Conservation (phyloP, 2,888 invertebrate species). For the Lordiphosa andalusiaca region DNA sequence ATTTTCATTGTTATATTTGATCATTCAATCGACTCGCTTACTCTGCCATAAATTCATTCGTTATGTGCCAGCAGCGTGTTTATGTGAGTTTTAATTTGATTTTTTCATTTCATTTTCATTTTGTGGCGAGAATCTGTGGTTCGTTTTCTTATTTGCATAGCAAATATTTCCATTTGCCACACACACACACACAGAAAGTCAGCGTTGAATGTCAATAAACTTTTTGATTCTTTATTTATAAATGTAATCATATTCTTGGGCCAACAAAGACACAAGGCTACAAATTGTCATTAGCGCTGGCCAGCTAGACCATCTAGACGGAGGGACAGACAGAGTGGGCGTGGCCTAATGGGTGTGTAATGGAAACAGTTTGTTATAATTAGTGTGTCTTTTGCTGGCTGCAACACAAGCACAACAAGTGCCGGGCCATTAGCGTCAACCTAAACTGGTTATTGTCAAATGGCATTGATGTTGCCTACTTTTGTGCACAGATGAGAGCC, state of each 20-base stretch:
- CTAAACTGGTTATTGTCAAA: slow-evolving; percentile 51
- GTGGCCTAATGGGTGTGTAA: slow-evolving; percentile 45
- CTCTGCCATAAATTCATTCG: slow-evolving; percentile 15
- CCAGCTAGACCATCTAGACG: neutral
- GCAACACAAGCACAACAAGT: slow-evolving; percentile 4
- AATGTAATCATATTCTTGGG: neutral
- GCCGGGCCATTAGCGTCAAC: slow-evolving; percentile 31
- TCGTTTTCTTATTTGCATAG: slow-evolving; percentile 9
- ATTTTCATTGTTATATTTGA: slow-evolving; percentile 6
- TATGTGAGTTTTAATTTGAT: slow-evolving; percentile 8
- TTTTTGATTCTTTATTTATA: slow-evolving; percentile 16
- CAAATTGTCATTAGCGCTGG: slow-evolving; percentile 23
- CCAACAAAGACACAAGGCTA: slow-evolving; percentile 5
- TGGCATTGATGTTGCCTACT: slow-evolving; percentile 52
- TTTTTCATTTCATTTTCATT: neutral
- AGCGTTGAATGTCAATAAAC: slow-evolving; percentile 47
- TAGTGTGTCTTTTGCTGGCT: slow-evolving; percentile 24
- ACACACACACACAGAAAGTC: slow-evolving; percentile 6
- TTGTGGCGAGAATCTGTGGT: neutral
- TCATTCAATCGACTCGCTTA: slow-evolving; percentile 22
- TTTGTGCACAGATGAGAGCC: slow-evolving; percentile 30
- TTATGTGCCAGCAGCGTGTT: slow-evolving; percentile 13
- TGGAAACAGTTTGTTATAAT: slow-evolving; percentile 55
- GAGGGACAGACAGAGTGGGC: slow-evolving; percentile 24
- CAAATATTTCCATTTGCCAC: slow-evolving; percentile 20